phyloP scores from a whole-genome alignment of 2,113 vertebrate genomes.

The Brachyhypopomus occidentalis region DNA sequence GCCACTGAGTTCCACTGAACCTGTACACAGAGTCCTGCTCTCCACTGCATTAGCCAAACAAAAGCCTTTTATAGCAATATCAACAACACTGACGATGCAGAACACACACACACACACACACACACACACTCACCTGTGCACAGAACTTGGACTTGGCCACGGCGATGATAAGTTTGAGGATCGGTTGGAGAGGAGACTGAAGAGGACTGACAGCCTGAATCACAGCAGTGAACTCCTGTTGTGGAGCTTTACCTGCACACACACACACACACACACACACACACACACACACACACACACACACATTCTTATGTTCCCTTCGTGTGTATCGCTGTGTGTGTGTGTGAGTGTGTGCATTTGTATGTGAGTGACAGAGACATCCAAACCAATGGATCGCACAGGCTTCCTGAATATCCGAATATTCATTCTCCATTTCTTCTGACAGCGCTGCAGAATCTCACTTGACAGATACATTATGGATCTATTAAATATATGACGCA shows the following conservation, averaged over 20 bases:
- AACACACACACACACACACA: background rate
- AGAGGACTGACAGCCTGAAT: constrained; percentile 75
- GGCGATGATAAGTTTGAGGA: constrained; percentile 78
- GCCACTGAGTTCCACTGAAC: background rate
- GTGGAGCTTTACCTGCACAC: constrained; percentile 71
- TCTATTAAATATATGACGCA: constrained; percentile 9
- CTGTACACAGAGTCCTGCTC: too few relatives aligned
- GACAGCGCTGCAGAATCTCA: background rate
- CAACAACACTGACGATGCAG: too few relatives aligned
- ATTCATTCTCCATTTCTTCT: constrained; percentile 35
- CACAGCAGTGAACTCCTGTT: constrained; percentile 76
- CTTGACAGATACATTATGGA: constrained; percentile 23
- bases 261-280: constrained; percentile 34
- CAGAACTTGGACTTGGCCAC: constrained; percentile 81
- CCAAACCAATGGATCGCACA: too few relatives aligned
- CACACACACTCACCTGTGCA: constrained; percentile 70
- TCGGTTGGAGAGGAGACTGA: constrained; percentile 74
- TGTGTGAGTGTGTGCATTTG: too few relatives aligned
- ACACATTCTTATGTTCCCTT: background rate
- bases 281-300: constrained; percentile 43
- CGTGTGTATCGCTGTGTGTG: too few relatives aligned
- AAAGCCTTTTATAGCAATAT: too few relatives aligned
- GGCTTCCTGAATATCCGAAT: constrained; percentile 38
- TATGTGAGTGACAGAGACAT: too few relatives aligned
- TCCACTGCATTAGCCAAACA: too few relatives aligned